Evolutionary conservation across 2,888 invertebrate species (phyloP).

Genomic region (Cantharis nigra): DNA sequence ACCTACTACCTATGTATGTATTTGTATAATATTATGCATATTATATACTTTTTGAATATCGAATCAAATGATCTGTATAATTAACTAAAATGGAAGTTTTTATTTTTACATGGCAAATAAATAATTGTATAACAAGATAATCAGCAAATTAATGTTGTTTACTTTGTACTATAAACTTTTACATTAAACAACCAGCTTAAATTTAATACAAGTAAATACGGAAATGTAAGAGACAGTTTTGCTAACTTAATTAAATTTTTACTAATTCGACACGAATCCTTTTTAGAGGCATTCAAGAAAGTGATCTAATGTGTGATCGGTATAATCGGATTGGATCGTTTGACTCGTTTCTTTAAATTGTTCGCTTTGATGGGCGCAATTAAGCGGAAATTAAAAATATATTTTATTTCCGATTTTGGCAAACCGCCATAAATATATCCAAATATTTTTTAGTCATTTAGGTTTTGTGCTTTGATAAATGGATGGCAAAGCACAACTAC

Average conservation of each 20-base stretch:
- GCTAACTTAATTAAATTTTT: neutral
- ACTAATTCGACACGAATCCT: neutral
- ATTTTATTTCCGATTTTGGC: conserved; percentile 4
- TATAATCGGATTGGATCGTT: neutral
- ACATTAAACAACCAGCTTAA: neutral
- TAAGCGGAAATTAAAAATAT: conserved; percentile 12
- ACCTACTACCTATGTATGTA: too few species aligned
- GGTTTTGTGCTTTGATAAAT: conserved; percentile 23
- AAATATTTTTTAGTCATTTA: conserved; percentile 3
- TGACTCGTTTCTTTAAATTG: neutral
- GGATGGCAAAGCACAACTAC: conserved; percentile 18
- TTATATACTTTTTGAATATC: neutral
- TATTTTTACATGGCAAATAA: neutral
- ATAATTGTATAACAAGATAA: neutral
- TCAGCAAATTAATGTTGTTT: neutral
- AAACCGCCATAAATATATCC: neutral
- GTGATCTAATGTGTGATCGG: neutral
- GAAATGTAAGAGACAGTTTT: neutral
- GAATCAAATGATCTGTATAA: neutral
- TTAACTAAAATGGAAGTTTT: neutral
- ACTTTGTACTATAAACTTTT: neutral
- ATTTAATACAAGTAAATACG: neutral
- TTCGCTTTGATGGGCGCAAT: conserved; percentile 3
- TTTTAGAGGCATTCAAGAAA: neutral
- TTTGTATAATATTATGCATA: too few species aligned